These are phyloP conservation scores for Eumaeus atala DNA, from an alignment of 1,140 invertebrate species.

Conservation along the genomic window DNA sequence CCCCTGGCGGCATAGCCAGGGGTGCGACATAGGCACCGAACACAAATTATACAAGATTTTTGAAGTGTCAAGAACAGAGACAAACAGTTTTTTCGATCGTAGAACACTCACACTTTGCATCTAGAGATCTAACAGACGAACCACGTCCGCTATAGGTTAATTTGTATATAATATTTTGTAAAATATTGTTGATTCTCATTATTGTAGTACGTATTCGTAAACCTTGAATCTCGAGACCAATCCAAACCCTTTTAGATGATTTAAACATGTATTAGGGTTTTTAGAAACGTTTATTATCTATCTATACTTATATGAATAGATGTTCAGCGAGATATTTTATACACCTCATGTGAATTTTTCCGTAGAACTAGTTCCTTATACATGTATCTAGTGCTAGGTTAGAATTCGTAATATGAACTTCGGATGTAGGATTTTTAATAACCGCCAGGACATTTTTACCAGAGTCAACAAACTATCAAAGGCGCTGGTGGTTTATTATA, in stretches of 20 bases:
- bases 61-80: too few species aligned
- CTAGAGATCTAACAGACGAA: slow-evolving; percentile 3
- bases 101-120: too few species aligned
- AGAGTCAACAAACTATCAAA: too few species aligned
- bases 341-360: slow-evolving; percentile 61
- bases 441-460: too few species aligned
- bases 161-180: slow-evolving; percentile 57
- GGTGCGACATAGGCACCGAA: too few species aligned
- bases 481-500: too few species aligned
- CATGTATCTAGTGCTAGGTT: slow-evolving; percentile 45
- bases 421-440: not conserved
- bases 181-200: slow-evolving; percentile 62
- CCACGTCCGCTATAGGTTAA: slow-evolving; percentile 9
- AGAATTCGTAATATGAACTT: slow-evolving; percentile 27
- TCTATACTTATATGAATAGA: slow-evolving; percentile 60
- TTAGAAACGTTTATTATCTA: slow-evolving; percentile 62
- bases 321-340: slow-evolving; percentile 63
- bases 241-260: slow-evolving; percentile 61
- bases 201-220: slow-evolving; percentile 57
- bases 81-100: too few species aligned
- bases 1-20: too few species aligned
- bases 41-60: too few species aligned
- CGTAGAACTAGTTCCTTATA: slow-evolving; percentile 52
- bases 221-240: slow-evolving; percentile 69
- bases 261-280: slow-evolving; percentile 59